Evolutionary conservation across 2,888 invertebrate species (phyloP).

Genomic region (Mallateleia sp.): DNA sequence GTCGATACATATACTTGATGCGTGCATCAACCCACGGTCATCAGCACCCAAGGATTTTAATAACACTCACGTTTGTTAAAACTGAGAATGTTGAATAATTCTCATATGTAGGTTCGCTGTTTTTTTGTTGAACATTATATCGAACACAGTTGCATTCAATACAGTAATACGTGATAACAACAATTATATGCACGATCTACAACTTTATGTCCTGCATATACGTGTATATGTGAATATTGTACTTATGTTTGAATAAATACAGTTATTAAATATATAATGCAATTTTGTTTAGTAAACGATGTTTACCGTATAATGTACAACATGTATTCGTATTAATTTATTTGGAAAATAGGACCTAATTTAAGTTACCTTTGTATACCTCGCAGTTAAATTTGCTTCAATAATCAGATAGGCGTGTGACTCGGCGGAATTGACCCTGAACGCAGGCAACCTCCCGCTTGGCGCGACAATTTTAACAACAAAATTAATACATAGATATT

Average conservation of each 20-base stretch:
- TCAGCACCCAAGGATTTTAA: too few species aligned
- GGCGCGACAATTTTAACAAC: too few species aligned
- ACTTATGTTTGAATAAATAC: slow-evolving; percentile 32
- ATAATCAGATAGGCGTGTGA: too few species aligned
- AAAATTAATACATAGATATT: too few species aligned
- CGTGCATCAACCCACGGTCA: too few species aligned
- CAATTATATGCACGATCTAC: slow-evolving; percentile 27
- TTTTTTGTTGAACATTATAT: too few species aligned
- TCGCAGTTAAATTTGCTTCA: too few species aligned
- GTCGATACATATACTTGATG: too few species aligned
- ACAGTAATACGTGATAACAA: slow-evolving; percentile 35
- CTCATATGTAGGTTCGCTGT: slow-evolving; percentile 13
- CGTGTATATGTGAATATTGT: slow-evolving; percentile 40
- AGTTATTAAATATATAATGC: slow-evolving; percentile 28
- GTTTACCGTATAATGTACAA: slow-evolving; percentile 13
- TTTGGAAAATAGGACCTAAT: slow-evolving; percentile 17
- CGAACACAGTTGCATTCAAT: slow-evolving; percentile 24
- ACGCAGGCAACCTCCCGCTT: too few species aligned
- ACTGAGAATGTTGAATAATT: slow-evolving; percentile 24
- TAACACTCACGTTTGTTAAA: not conserved
- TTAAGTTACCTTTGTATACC: slow-evolving; percentile 18
- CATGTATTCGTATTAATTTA: slow-evolving; percentile 5
- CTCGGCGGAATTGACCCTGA: too few species aligned
- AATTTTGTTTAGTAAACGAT: not conserved
- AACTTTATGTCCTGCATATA: slow-evolving; percentile 13